Conservation (phyloP, 1,140 invertebrate species). For the Oscheius sp. region DNA sequence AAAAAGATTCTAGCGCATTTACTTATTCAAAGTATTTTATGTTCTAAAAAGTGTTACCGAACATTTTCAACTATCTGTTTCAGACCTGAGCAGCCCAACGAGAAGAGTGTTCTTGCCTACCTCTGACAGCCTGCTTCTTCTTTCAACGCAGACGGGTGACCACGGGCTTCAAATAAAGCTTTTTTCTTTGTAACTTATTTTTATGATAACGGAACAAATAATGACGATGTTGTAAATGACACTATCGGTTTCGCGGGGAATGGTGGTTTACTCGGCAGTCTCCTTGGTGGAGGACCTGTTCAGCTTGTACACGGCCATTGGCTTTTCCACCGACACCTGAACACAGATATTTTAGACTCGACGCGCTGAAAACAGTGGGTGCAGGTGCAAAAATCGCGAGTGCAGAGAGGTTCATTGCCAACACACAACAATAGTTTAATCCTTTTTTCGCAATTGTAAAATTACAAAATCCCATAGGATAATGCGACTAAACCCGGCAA, state of each 20-base stretch:
- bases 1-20: too few relatives aligned
- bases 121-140: neutral
- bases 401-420: too few relatives aligned
- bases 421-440: too few relatives aligned
- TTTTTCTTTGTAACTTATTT: too few relatives aligned
- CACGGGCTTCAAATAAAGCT: too few relatives aligned
- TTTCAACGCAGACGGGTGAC: neutral
- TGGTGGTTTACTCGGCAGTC: neutral
- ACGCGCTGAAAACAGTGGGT: neutral
- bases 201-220: too few relatives aligned
- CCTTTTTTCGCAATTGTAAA: neutral
- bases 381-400: neutral
- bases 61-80: too few relatives aligned
- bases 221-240: too few relatives aligned
- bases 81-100: neutral
- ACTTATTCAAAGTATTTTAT: too few relatives aligned
- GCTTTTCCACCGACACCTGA: neutral
- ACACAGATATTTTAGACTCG: too few relatives aligned
- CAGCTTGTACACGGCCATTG: constrained; percentile 3
- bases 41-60: too few relatives aligned
- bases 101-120: neutral
- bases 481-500: neutral
- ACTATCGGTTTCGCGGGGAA: too few relatives aligned
- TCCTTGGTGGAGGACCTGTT: neutral
- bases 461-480: neutral